A percentile compares a stretch with the other conserved stretches of the same genome.
phyloP scores from a whole-genome alignment of 1,140 invertebrate species.

The Helicoverpa armigera region DNA sequence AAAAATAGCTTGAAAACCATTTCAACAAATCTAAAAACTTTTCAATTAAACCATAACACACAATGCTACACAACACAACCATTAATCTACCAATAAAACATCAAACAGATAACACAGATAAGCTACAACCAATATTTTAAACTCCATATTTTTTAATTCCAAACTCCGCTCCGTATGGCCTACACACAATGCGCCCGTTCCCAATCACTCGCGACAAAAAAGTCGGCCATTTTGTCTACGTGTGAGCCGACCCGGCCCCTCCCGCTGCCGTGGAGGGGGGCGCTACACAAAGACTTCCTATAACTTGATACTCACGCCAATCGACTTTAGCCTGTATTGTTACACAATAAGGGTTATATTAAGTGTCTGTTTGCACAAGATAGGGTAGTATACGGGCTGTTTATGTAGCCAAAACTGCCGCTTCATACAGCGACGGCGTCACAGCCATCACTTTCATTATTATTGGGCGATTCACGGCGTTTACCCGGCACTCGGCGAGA shows the following conservation, averaged over 20 bases:
- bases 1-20: neutral
- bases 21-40: neutral
- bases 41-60: neutral
- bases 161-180: slow-evolving; percentile 32
- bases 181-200: slow-evolving; percentile 32
- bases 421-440: slow-evolving; percentile 85
- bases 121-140: slow-evolving; percentile 22
- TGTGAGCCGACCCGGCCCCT: slow-evolving; percentile 76
- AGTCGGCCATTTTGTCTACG: slow-evolving; percentile 81
- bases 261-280: slow-evolving; percentile 74
- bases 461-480: slow-evolving; percentile 85
- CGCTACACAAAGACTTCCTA: slow-evolving; percentile 59
- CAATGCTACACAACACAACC: slow-evolving; percentile 10
- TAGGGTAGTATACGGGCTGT: slow-evolving; percentile 79
- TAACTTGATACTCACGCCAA: slow-evolving; percentile 53
- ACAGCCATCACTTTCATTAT: slow-evolving; percentile 85
- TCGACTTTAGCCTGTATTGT: slow-evolving; percentile 58
- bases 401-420: slow-evolving; percentile 85
- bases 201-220: slow-evolving; percentile 62
- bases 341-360: slow-evolving; percentile 56
- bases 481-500: slow-evolving; percentile 77
- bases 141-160: slow-evolving; percentile 33
- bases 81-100: slow-evolving; percentile 8
- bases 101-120: slow-evolving; percentile 1
- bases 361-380: slow-evolving; percentile 60